These are phyloP conservation scores for Leptura quadrifasciata DNA, from an alignment of 2,888 invertebrate species.

Conservation along the genomic window DNA sequence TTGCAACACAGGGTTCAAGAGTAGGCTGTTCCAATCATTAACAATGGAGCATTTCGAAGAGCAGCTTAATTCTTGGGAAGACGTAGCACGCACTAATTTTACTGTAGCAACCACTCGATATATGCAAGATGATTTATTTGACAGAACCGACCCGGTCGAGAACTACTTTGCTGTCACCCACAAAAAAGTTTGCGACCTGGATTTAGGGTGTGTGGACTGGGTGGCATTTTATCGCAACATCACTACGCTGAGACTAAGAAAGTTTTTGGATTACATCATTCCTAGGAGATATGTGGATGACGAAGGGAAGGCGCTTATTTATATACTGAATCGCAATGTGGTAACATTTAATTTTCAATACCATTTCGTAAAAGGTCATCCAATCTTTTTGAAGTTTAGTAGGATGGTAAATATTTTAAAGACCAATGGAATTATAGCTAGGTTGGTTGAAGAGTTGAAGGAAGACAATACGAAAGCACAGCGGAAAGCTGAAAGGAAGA, in stretches of 20 bases:
- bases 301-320: background rate
- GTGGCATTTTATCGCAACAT: conserved; percentile 1
- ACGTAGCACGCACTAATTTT: background rate
- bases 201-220: background rate
- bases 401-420: background rate
- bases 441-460: background rate
- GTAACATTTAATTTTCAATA: background rate
- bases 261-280: background rate
- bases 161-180: background rate
- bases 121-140: background rate
- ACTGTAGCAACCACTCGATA: background rate
- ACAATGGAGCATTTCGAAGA: conserved; percentile 12
- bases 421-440: background rate
- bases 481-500: background rate
- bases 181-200: background rate
- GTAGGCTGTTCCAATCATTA: background rate
- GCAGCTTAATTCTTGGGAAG: background rate
- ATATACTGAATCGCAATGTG: background rate
- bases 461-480: conserved; percentile 4
- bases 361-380: conserved; percentile 14
- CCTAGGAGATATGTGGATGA: conserved; percentile 16
- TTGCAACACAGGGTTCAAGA: conserved; percentile 3
- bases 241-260: background rate
- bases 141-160: background rate
- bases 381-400: background rate